Conservation (phyloP, 92 coral and sea anemone species). For the Meandrina meandrites region DNA sequence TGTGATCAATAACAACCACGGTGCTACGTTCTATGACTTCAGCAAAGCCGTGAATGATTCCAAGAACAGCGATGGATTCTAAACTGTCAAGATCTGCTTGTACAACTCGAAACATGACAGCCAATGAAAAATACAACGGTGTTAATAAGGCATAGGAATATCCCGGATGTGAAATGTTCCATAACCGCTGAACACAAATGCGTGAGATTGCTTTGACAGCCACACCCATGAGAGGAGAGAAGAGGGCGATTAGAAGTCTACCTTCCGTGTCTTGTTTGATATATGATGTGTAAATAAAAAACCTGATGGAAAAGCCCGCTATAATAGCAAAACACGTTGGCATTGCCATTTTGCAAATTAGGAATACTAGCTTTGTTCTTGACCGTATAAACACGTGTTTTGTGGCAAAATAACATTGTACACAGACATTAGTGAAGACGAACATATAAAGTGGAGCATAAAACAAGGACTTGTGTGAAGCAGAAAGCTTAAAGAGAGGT, state of each 20-base stretch:
- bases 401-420: neutral
- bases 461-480: too few relatives aligned
- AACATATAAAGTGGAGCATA: neutral
- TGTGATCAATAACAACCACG: constrained; percentile 31
- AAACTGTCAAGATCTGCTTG: constrained; percentile 37
- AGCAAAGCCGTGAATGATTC: constrained; percentile 34
- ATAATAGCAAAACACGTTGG: neutral
- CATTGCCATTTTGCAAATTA: neutral
- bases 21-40: constrained; percentile 44
- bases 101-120: constrained; percentile 20
- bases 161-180: constrained; percentile 5
- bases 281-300: neutral
- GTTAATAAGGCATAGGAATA: constrained; percentile 4
- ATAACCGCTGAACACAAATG: constrained; percentile 7
- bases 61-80: constrained; percentile 23
- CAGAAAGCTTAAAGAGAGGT: neutral
- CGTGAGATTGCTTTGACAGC: neutral
- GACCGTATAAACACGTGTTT: neutral
- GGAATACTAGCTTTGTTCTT: too few relatives aligned
- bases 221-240: constrained; percentile 15
- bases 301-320: neutral
- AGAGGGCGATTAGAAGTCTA: constrained; percentile 12
- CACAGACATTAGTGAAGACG: neutral
- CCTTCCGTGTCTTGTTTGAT: neutral
- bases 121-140: constrained; percentile 6